Base-by-base conservation (phyloP, 2,888 invertebrate species). In the Trachelus iudaicus region DNA sequence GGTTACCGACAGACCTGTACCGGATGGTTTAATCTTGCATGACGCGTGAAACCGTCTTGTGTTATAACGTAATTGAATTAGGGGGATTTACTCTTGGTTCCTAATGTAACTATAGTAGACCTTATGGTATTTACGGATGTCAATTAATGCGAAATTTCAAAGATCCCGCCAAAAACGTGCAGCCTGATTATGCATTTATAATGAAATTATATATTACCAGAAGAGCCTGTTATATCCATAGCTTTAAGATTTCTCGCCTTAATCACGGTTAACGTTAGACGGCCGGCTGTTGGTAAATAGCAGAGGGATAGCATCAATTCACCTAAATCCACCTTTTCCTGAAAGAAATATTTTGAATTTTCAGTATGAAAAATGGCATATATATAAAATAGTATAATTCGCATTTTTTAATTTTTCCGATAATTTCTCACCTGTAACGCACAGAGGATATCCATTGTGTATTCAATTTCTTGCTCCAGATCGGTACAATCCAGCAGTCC, bases 181-280 rank as follows among this genome's bases (percentile, higher is more conserved):
- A 15, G 15, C 15, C 2, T 0, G 15, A 40, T 40, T 40, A 15
- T 40, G 6, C 40, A 15, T 15, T 15, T 15, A 40, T 40, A 15
- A 40, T 40, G 40, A 40, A 40, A 1, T 40, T 40, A 40, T 15
- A 15, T 40, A 33, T 91, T 89, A 97, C 97, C 97, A 86, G 97
- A 98, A 40, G 97, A 96, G 84, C 98, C 98, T 69, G 97, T 97
- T 86, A 98, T 97, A 89, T 98, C 98, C 95, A 98, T 98, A 40
- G 98, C 97, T 90, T 97, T 96, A 31, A 98, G 93, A 89, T 98
- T 97, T 83, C 98, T 94, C 1, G 97, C 98, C 92, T 98, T 98
- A 84, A 98, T 97, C 73, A 98, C 94, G 0, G 97, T 98, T 34
- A 98, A 95, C 0, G 97, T 98, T 33, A 98, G 93, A 35, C 98